These are phyloP conservation scores for Synergus umbraculus DNA, from an alignment of 2,888 invertebrate species.

Conservation along the genomic window DNA sequence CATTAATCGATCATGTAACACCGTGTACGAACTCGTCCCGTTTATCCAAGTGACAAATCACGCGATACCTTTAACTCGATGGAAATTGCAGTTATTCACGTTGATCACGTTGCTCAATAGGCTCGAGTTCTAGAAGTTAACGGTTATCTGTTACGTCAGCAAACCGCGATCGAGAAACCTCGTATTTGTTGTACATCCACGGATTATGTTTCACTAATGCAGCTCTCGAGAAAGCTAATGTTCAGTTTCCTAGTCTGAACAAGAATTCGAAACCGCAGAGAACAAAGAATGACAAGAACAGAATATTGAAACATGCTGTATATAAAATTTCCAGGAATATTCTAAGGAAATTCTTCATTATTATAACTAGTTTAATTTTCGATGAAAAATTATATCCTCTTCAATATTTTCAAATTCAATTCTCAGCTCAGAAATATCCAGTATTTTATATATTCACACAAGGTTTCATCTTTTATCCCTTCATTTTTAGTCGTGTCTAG, in stretches of 20 bases:
- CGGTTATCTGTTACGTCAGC: slow-evolving; percentile 10
- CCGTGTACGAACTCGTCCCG: slow-evolving; percentile 30
- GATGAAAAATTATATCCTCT: background rate
- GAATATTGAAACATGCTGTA: background rate
- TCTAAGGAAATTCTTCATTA: no score
- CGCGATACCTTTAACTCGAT: slow-evolving; percentile 42
- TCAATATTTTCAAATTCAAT: background rate
- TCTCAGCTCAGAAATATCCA: background rate
- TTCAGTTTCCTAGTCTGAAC: background rate
- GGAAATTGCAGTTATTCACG: slow-evolving; percentile 13
- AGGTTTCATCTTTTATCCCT: background rate
- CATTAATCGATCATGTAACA: slow-evolving; percentile 45
- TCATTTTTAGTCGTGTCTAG: background rate
- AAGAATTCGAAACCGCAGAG: no score
- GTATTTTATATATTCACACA: background rate
- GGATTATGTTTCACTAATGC: background rate
- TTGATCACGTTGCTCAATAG: slow-evolving; percentile 31
- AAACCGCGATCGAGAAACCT: background rate
- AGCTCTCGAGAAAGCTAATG: background rate
- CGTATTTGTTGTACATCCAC: background rate
- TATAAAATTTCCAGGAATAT: no score
- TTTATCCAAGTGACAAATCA: slow-evolving; percentile 47
- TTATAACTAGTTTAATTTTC: no score
- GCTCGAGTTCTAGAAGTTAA: background rate
- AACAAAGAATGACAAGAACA: no score